Evolutionary conservation across 2,888 invertebrate genomes (phyloP).

Genomic region (Tupiocoris notatus): DNA sequence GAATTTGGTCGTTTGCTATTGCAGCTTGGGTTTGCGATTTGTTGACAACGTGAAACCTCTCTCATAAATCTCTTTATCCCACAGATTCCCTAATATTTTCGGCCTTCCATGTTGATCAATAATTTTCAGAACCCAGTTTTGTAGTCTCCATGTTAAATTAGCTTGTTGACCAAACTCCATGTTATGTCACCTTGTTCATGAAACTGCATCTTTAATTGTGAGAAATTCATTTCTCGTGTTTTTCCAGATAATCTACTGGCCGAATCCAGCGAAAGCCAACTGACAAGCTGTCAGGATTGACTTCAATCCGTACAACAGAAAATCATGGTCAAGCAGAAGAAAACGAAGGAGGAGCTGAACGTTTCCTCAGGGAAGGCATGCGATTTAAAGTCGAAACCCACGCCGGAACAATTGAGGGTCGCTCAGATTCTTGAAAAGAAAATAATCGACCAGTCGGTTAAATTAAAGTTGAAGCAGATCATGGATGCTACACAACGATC

Average conservation of each 20-base stretch:
- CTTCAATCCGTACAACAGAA: background rate
- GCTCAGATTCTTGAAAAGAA: slow-evolving; percentile 74
- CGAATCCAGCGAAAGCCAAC: background rate
- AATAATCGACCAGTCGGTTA: slow-evolving; percentile 62
- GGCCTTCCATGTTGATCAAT: too few species aligned
- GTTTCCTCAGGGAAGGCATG: background rate
- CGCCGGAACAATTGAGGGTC: slow-evolving; percentile 80
- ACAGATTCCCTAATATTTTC: too few species aligned
- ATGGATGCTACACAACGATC: slow-evolving; percentile 88
- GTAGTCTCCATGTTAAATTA: too few species aligned
- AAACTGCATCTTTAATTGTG: too few species aligned
- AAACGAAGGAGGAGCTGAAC: slow-evolving; percentile 15
- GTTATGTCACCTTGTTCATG: too few species aligned
- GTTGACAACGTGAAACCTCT: too few species aligned
- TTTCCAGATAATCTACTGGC: slow-evolving; percentile 1
- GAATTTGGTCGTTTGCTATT: too few species aligned
- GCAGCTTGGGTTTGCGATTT: too few species aligned
- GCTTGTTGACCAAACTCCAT: too few species aligned
- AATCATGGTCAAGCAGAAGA: slow-evolving; percentile 33
- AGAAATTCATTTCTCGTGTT: too few species aligned
- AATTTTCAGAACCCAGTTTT: too few species aligned
- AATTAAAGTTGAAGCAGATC: slow-evolving; percentile 72
- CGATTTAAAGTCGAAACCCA: slow-evolving; percentile 58
- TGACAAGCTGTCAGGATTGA: background rate
- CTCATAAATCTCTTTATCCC: too few species aligned